These are phyloP conservation scores for Sesamia nonagrioides DNA, from an alignment of 1,140 invertebrate genomes.

Conservation along the genomic window DNA sequence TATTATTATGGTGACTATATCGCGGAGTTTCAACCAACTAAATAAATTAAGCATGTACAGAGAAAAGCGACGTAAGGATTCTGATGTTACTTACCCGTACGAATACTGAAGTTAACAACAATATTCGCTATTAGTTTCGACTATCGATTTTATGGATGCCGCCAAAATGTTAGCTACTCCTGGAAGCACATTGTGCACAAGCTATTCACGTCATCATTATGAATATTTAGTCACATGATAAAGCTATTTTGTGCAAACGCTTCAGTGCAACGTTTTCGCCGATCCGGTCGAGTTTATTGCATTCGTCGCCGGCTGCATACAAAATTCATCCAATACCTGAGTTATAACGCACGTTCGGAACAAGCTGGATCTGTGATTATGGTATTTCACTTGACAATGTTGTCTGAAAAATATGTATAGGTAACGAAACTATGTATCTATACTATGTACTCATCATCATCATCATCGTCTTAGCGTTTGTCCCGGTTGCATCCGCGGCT, in stretches of 20 bases:
- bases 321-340: conserved; percentile 51
- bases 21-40: not conserved
- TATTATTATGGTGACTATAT: not conserved
- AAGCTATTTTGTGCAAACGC: conserved; percentile 35
- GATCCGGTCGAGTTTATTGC: conserved; percentile 54
- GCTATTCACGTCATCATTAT: conserved; percentile 6
- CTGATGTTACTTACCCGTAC: conserved; percentile 26
- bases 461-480: too few species aligned
- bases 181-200: conserved; percentile 36
- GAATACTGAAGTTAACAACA: conserved; percentile 25
- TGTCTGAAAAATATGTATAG: not conserved
- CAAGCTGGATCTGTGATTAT: not conserved
- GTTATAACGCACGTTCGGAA: conserved; percentile 8
- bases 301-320: conserved; percentile 56
- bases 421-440: too few species aligned
- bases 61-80: conserved; percentile 8
- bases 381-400: not conserved
- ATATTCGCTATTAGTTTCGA: conserved; percentile 37
- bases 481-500: too few species aligned
- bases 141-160: conserved; percentile 32
- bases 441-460: too few species aligned
- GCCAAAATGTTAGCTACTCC: conserved; percentile 8
- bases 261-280: conserved; percentile 47
- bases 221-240: conserved; percentile 22
- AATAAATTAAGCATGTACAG: not conserved